Base-by-base conservation (phyloP, 2,888 invertebrate genomes). In the Mylabris sibirica region DNA sequence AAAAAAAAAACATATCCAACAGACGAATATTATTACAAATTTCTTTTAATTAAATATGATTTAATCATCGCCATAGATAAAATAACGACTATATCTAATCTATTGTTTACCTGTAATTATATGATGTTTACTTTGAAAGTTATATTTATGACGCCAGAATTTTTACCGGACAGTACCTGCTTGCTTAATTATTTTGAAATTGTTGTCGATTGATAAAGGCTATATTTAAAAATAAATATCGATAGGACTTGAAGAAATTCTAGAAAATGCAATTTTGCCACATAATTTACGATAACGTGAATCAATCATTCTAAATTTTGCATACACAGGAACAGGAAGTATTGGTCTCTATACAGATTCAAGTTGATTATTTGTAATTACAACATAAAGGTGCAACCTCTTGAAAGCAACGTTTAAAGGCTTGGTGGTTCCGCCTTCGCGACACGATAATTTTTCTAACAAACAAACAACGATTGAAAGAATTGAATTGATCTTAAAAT, bases 401-500 rank as follows among this genome's bases (percentile, higher is more conserved):
- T 49, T 49, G 20, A 49, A 49, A 49, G 49, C 0, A 49, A 49
- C 49, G 1, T 49, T 30, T 49, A 8, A 49, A 49, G 49, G 49
- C 49, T 49, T 49, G 49, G 49, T 44, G 11, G 49, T 49, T 49
- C 20, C 49, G 49, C 49, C 49, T 49, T 20, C 49, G 20, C 49
- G 49, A 49, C 20, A 22, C 49, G 20, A 49, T 8, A 49, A 49
- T 49, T 49, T 49, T 49, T 49, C 44, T 8, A 60, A 64, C 44
- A 63, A 11, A 35, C 60, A 49, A 62, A 44, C 8, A 14, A 24
- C 59, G 11, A 67, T 14, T 14, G 14, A 30, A n/a, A 30, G 24
- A 59, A n/a, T 26, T 22, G 26, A 26, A 44, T 35, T 30, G 12
- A 60, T 60, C 17, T 24, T 11, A 63, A 66, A 62, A 60, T 66